Percentiles rank a stretch among this genome's conserved stretches.
phyloP scores from a whole-genome alignment of 2,113 vertebrate genomes.

The Microcebus ravelobensis region DNA sequence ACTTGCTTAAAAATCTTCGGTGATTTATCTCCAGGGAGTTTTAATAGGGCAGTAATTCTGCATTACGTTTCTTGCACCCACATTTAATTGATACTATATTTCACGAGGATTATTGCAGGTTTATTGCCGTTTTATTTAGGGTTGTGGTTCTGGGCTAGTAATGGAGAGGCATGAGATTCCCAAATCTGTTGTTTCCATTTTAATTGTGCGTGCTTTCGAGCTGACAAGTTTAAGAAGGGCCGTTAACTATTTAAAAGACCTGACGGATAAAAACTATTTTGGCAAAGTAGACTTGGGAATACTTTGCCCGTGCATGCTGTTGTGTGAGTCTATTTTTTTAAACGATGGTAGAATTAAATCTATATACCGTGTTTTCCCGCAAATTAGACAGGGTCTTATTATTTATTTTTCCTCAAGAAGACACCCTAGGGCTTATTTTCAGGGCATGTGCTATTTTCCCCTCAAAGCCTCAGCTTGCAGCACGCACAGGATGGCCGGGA shows the following conservation, averaged over 20 bases:
- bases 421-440: no score
- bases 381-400: no score
- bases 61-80: conserved; percentile 37
- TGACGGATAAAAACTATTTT: not conserved
- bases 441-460: no score
- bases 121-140: conserved; percentile 66
- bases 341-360: not conserved
- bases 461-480: no score
- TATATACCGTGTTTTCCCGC: not conserved
- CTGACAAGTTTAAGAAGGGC: conserved; percentile 16
- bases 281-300: not conserved
- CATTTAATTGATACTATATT: conserved; percentile 64
- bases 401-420: no score
- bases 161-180: conserved; percentile 35
- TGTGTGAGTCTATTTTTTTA: not conserved
- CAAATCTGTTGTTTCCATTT: conserved; percentile 47
- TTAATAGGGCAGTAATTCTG: conserved; percentile 48
- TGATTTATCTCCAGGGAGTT: conserved; percentile 68
- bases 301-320: not conserved
- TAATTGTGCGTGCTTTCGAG: conserved; percentile 38
- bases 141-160: conserved; percentile 8
- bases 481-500: no score
- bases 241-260: not conserved
- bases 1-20: conserved; percentile 51
- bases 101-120: conserved; percentile 36